Conservation (phyloP, 2,888 invertebrate species). For the Proisotoma minuta region DNA sequence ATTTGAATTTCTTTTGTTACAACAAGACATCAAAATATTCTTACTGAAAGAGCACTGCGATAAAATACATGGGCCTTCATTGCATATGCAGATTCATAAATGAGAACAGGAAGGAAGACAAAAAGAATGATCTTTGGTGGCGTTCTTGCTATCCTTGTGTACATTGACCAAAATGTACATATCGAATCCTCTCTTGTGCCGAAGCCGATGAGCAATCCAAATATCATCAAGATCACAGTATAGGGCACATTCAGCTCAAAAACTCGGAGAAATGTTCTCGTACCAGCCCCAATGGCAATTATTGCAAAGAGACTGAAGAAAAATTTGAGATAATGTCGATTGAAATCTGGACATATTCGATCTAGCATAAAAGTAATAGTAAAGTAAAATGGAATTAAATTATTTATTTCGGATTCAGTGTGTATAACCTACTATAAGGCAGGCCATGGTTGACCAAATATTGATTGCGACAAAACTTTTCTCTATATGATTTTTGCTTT, state of each 20-base stretch:
- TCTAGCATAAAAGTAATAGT: constrained; percentile 6
- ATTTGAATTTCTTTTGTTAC: neutral
- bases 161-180: constrained; percentile 26
- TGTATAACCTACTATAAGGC: constrained; percentile 19
- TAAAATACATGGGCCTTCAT: constrained; percentile 45
- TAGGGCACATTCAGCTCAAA: constrained; percentile 49
- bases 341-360: constrained; percentile 35
- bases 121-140: constrained; percentile 38
- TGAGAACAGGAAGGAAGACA: constrained; percentile 43
- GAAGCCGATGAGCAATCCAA: constrained; percentile 50
- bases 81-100: constrained; percentile 43
- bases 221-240: constrained; percentile 51
- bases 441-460: neutral
- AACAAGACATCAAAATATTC: too few relatives aligned
- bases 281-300: constrained; percentile 41
- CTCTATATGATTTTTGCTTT: neutral
- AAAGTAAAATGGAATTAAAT: neutral
- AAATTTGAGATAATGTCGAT: constrained; percentile 32
- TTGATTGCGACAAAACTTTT: constrained; percentile 31
- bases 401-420: neutral
- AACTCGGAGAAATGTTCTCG: constrained; percentile 35
- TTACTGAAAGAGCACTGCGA: constrained; percentile 18
- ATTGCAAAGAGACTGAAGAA: constrained; percentile 39
- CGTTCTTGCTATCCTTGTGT: constrained; percentile 35
- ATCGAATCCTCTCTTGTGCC: constrained; percentile 17